phyloP scores from a whole-genome alignment of 2,113 vertebrate species.

The Sapajus apella region DNA sequence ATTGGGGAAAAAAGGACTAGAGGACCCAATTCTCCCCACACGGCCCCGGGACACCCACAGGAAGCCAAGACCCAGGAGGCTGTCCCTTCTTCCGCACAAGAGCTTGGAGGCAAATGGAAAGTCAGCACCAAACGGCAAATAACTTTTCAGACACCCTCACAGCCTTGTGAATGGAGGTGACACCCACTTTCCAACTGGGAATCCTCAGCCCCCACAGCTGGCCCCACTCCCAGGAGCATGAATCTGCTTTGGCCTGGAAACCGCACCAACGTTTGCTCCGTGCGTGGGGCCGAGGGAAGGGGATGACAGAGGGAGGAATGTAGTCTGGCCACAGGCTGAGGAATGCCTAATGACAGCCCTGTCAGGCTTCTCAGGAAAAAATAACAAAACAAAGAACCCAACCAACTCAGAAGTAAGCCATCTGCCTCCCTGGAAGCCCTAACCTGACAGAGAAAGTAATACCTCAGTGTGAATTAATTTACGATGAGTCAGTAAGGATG shows the following conservation, averaged over 20 bases:
- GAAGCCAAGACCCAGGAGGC: not conserved
- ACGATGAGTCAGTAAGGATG: slow-evolving; percentile 13
- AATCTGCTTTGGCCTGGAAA: slow-evolving; percentile 54
- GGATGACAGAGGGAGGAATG: not conserved
- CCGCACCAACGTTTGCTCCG: slow-evolving; percentile 46
- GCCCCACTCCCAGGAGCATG: slow-evolving; percentile 60
- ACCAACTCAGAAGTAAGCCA: slow-evolving; percentile 38
- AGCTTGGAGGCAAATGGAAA: slow-evolving; percentile 47
- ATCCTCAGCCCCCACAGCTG: slow-evolving; percentile 43
- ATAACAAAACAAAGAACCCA: not conserved
- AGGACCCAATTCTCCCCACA: not conserved
- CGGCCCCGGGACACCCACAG: not conserved
- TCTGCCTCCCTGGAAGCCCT: slow-evolving; percentile 52
- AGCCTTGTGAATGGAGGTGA: slow-evolving; percentile 3
- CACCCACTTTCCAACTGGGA: not conserved
- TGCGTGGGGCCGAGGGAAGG: not conserved
- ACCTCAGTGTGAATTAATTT: slow-evolving; percentile 54
- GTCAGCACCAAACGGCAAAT: slow-evolving; percentile 27
- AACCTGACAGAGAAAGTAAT: slow-evolving; percentile 33
- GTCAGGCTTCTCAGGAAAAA: slow-evolving; percentile 25
- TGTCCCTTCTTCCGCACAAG: slow-evolving; percentile 3
- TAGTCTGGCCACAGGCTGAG: not conserved
- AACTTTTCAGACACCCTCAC: slow-evolving; percentile 45
- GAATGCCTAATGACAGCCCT: slow-evolving; percentile 45
- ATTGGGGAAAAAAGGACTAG: not conserved